phyloP scores from a whole-genome alignment of 1,140 invertebrate species.

The Drosophila bifasciata region DNA sequence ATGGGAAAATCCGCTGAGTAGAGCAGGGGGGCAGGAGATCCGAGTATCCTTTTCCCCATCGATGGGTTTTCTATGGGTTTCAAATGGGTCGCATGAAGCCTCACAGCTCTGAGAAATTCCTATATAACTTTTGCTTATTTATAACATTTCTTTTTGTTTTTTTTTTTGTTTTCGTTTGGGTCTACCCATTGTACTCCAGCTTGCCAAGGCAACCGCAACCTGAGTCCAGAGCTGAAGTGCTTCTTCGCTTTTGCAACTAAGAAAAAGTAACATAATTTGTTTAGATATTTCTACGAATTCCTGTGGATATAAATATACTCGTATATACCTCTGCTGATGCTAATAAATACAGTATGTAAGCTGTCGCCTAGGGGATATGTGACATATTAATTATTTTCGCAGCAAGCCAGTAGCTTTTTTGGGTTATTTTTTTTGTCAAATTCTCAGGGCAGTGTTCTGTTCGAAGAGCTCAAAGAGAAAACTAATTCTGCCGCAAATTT shows the following conservation, averaged over 20 bases:
- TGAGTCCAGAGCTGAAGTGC: too few relatives aligned
- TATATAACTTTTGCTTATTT: too few relatives aligned
- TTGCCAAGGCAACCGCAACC: too few relatives aligned
- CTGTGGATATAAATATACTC: not conserved
- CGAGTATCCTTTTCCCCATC: too few relatives aligned
- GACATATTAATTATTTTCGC: slow-evolving; percentile 66
- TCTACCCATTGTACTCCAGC: too few relatives aligned
- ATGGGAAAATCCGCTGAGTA: too few relatives aligned
- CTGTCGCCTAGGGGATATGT: slow-evolving; percentile 27
- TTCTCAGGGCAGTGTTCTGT: slow-evolving; percentile 4
- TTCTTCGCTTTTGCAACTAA: slow-evolving; percentile 1
- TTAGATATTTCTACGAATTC: slow-evolving; percentile 1
- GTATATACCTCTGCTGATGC: not conserved
- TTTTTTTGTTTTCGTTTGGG: too few relatives aligned
- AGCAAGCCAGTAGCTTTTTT: slow-evolving; percentile 12
- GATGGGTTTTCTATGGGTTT: too few relatives aligned
- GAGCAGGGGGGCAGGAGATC: too few relatives aligned
- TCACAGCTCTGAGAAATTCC: too few relatives aligned
- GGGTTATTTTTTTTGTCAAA: slow-evolving; percentile 3
- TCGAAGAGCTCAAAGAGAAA: slow-evolving; percentile 22
- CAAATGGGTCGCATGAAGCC: too few relatives aligned
- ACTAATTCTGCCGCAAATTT: slow-evolving; percentile 50
- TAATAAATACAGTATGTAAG: slow-evolving; percentile 13
- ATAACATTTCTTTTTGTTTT: too few relatives aligned
- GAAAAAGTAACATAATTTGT: slow-evolving; percentile 5